Base-by-base conservation (phyloP, 2,113 vertebrate genomes). In the Amblyopsis rosae region DNA sequence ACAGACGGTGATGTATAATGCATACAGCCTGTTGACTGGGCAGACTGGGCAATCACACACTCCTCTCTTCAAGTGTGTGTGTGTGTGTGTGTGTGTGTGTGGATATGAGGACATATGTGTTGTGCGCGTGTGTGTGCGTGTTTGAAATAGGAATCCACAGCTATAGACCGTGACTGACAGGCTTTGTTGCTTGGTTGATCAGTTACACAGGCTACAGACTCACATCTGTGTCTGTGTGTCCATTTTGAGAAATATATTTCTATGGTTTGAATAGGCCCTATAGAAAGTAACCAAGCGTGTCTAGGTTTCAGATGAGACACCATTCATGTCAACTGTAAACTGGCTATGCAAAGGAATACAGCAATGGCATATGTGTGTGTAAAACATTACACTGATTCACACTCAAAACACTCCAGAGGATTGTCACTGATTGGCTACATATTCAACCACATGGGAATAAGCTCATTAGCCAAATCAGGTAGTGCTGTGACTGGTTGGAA, bases 1-100 rank as follows among this genome's bases (percentile, higher is more conserved):
- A 17, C 70, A 77, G 81, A 80, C 81, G 49, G 54, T 67, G 35
- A 78, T 82, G 72, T 33, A 73, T 85, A 70, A 82, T 79, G 61
- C 57, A 83, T 72, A 41, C 35, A 59, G 73, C 61, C 48, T 67
- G 9, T 73, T 76, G 65, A 58, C 65, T 55, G 58, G 51, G 35
- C 54, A 45, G 32, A 59, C 56, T 9, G 15, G 61, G 32, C 57
- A 63, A 70, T 67, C 69, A 75, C 2, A 13, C 13, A 19, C 9
- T 15, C 54, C 26, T 71, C 15, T 12, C 1, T 3, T 49, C 12
- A 49, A 15, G 45, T 61, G 65, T 47, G 33, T 32, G 46, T 8
- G 60, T 45, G 62, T 51, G 62, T 64, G 32, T 61, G 65, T 47
- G 33, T 32, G 46, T 8, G 60, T 45, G 62, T 51, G 62, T 64